Percentiles rank a stretch among this genome's conserved stretches.
phyloP scores from a whole-genome alignment of 30 jellyfish, hydroid and myxozoan genomes.

The Chironex yamaguchii region DNA sequence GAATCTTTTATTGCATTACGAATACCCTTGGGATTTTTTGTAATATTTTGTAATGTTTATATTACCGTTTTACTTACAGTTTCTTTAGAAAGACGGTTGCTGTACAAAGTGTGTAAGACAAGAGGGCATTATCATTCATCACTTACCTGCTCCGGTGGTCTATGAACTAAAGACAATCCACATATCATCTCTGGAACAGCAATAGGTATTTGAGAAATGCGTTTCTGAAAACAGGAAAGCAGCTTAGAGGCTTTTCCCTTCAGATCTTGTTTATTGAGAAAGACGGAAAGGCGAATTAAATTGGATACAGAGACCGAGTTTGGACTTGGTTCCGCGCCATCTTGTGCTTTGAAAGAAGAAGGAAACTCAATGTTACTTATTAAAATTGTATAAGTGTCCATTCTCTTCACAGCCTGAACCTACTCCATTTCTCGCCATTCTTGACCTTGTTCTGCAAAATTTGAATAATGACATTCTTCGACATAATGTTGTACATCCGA shows the following conservation, averaged over 20 bases:
- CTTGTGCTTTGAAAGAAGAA: neutral
- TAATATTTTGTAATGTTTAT: no score
- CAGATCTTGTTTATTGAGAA: neutral
- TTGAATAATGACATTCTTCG: constrained; percentile 21
- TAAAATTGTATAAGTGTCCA: constrained; percentile 33
- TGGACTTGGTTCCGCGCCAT: constrained; percentile 10
- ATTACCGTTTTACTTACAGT: no score
- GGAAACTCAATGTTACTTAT: neutral
- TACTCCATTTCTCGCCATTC: constrained; percentile 44
- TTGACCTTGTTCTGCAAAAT: constrained; percentile 9
- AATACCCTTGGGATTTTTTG: no score
- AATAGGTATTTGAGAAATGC: neutral
- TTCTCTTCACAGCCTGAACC: constrained; percentile 43
- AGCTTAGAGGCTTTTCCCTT: neutral
- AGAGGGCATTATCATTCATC: no score
- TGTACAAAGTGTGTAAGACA: no score
- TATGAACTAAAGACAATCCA: neutral
- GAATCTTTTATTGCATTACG: no score
- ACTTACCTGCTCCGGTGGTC: neutral
- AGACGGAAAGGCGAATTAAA: neutral
- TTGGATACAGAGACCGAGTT: constrained; percentile 6
- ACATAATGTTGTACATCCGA: constrained; percentile 43
- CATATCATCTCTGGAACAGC: neutral
- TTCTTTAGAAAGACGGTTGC: no score
- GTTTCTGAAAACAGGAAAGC: neutral